Evolutionary conservation across 1,140 invertebrate species (phyloP), one percentile per base, ranked within the genome.

Genomic region (Pseudobourletiella spinata): DNA sequence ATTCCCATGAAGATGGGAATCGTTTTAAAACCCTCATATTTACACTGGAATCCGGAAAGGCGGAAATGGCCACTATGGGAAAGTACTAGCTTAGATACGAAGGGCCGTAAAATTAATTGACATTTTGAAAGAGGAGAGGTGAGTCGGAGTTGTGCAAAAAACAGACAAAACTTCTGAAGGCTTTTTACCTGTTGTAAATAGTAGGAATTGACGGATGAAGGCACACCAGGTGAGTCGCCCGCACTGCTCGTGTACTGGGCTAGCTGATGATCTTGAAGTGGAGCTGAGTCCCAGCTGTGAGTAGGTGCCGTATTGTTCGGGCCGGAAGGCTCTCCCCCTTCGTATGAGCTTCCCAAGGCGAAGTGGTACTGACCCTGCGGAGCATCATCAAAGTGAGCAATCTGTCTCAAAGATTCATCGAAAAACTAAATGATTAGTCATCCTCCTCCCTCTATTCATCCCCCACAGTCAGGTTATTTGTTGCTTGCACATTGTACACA

Each of bases 201-300:
- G 72, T 94, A 97, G 72, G 91, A 87, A 59, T 86, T 84, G 8
- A 87, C 83, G 2, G 88, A 80, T 42, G 97, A 74, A 0, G 91
- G 87, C 18, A 89, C 88, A 32, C 29, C 61, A 46, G 63, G 67
- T 43, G 67, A 61, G 20, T 66, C 67, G 0, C 55, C 55, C 22
- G 29, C 46, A 62, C 42, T 60, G 46, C 48, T 66, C 26, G 26
- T 46, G 18, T 66, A 59, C 61, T 61, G 51, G 30, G 65, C 64
- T 32, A 67, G 59, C 52, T 69, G 64, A 61, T 69, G 64, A 61
- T 70, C 65, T 32, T 65, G 65, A 28, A 70, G 57, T 29, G 56
- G 61, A 42, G 65, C 61, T 35, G 65, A 59, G 63, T 67, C 65
- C 68, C 68, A 70, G 68, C 60, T 67, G 68, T 70, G 65, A 43